phyloP scores from a whole-genome alignment of 1,140 invertebrate genomes.

The Conus betulinus region DNA sequence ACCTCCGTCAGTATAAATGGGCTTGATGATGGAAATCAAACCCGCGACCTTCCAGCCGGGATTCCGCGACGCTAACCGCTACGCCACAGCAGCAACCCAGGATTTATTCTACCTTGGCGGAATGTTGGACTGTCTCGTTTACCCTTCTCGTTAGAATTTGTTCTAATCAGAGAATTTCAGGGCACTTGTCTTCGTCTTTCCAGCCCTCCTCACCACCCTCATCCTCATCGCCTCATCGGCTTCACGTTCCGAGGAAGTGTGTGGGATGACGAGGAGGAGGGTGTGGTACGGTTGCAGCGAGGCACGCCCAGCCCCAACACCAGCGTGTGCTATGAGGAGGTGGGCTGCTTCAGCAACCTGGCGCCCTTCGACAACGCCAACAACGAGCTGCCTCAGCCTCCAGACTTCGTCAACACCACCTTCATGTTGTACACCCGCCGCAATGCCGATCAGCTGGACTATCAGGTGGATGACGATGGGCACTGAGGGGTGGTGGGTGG shows the following conservation, averaged over 20 bases:
- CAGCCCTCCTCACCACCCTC: not conserved
- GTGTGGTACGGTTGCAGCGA: constrained; percentile 4
- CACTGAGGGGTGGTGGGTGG: not conserved
- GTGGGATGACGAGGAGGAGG: not conserved
- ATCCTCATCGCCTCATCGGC: not conserved
- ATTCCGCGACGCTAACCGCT: too few relatives aligned
- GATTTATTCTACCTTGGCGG: too few relatives aligned
- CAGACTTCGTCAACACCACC: constrained; percentile 79
- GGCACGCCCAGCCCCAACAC: constrained; percentile 14
- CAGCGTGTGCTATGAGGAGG: constrained; percentile 88
- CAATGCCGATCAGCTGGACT: constrained; percentile 26
- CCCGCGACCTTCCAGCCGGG: too few relatives aligned
- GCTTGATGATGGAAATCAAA: too few relatives aligned
- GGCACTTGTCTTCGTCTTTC: not conserved
- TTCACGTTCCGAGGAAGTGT: not conserved
- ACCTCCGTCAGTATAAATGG: too few relatives aligned
- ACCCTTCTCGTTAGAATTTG: too few relatives aligned
- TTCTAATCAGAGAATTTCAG: too few relatives aligned
- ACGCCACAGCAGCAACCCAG: too few relatives aligned
- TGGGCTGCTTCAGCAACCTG: constrained; percentile 94
- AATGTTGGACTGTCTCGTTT: too few relatives aligned
- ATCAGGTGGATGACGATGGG: not conserved
- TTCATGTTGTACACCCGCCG: constrained; percentile 34
- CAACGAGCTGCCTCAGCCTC: constrained; percentile 90
- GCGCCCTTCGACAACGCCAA: constrained; percentile 79